Evolutionary conservation across 2,797 vertebrate species (phyloP).

Genomic region (Parauchenoglanis ngamensis): DNA sequence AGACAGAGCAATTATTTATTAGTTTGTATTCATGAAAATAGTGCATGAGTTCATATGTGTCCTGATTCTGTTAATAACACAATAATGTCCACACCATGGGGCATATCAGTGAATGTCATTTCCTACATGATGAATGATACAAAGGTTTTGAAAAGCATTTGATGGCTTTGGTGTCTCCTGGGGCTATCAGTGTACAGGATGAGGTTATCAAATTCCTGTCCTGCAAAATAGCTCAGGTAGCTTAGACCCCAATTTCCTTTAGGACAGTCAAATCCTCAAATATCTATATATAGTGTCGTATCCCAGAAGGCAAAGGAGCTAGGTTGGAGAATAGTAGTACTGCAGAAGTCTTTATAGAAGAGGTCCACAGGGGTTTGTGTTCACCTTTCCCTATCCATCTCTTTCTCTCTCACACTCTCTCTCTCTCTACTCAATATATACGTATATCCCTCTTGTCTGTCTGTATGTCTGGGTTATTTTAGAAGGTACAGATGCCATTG

Average conservation of each 20-base stretch:
- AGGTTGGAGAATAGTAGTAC: constrained; percentile 40
- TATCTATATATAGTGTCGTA: constrained; percentile 33
- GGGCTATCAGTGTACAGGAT: constrained; percentile 34
- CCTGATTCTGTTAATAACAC: constrained; percentile 50
- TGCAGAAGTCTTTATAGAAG: constrained; percentile 29
- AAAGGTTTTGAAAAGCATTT: constrained; percentile 32
- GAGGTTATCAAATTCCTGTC: constrained; percentile 36
- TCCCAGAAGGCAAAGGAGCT: constrained; percentile 39
- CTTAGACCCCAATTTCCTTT: constrained; percentile 33
- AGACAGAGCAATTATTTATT: not conserved
- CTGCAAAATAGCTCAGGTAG: constrained; percentile 36
- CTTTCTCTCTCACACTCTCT: not conserved
- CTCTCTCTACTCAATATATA: not conserved
- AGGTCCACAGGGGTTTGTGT: constrained; percentile 19
- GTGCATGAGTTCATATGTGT: constrained; percentile 18
- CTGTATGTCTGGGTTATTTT: not conserved
- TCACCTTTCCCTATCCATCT: not conserved
- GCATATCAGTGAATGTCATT: constrained; percentile 32
- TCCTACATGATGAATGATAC: constrained; percentile 37
- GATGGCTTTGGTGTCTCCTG: constrained; percentile 14
- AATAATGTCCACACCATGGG: constrained; percentile 33
- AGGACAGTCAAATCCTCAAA: constrained; percentile 30
- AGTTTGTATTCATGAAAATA: constrained; percentile 31
- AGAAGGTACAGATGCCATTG: too few relatives aligned
- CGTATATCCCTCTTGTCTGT: constrained; percentile 2